Percentiles rank a stretch among this genome's conserved stretches.
Evolutionary conservation across 2,888 invertebrate species (phyloP).

Genomic region (Hecatera dysodea): DNA sequence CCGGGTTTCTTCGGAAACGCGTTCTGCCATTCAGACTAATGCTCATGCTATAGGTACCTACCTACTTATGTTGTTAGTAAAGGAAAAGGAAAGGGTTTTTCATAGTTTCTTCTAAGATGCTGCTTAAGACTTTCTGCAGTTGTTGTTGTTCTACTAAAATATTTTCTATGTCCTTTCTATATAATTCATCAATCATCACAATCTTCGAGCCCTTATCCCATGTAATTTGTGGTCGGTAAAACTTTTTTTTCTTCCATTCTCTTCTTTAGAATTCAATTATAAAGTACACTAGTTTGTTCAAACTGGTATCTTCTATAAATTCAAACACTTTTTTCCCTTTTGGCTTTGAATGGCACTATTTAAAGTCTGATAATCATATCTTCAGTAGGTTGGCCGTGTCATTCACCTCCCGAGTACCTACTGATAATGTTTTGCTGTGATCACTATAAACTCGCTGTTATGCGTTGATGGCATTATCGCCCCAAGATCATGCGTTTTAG

Average conservation of each 20-base stretch:
- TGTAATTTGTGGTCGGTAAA: no score
- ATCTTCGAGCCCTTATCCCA: no score
- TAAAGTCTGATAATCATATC: slow-evolving; percentile 9
- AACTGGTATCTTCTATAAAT: not conserved
- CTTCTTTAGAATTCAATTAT: not conserved
- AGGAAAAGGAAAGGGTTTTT: slow-evolving; percentile 31
- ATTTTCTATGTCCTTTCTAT: not conserved
- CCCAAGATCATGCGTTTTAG: slow-evolving; percentile 21
- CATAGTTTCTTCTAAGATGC: slow-evolving; percentile 10
- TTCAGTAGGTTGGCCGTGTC: slow-evolving; percentile 16
- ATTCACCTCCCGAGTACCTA: slow-evolving; percentile 41
- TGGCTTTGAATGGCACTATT: not conserved
- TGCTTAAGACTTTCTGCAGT: no score
- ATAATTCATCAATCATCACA: no score
- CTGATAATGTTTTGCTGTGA: slow-evolving; percentile 32
- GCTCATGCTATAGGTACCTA: slow-evolving; percentile 18
- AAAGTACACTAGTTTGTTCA: not conserved
- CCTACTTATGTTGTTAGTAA: slow-evolving; percentile 16
- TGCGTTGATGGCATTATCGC: slow-evolving; percentile 33
- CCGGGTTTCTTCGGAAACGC: slow-evolving; percentile 59
- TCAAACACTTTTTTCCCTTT: not conserved
- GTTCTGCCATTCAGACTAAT: slow-evolving; percentile 48
- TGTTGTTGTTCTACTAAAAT: no score
- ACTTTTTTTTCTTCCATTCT: not conserved
- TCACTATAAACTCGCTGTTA: slow-evolving; percentile 7